Conservation (phyloP, 2,797 vertebrate genomes). For the Aldrovandia affinis region DNA sequence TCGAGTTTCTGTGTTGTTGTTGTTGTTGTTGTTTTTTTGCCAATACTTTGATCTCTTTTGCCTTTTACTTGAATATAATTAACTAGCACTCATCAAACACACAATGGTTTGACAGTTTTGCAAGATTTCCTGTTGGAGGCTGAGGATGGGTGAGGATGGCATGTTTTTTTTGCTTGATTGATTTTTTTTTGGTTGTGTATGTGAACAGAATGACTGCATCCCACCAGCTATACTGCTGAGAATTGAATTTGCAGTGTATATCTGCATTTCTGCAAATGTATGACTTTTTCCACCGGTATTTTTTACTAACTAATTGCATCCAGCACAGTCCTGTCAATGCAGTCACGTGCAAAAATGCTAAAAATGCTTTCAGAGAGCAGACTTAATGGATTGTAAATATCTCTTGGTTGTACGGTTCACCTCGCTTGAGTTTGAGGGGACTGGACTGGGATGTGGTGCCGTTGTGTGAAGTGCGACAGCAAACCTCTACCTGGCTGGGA, state of each 20-base stretch:
- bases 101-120: not conserved
- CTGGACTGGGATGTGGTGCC: not conserved
- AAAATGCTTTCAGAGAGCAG: not conserved
- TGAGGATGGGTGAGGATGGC: too few species aligned
- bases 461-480: not conserved
- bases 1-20: not conserved
- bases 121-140: not conserved
- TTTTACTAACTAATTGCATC: not conserved
- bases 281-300: not conserved
- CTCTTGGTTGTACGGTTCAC: not conserved
- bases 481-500: not conserved
- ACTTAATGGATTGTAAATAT: not conserved
- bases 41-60: not conserved
- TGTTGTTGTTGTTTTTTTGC: not conserved
- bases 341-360: not conserved
- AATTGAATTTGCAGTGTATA: not conserved
- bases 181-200: not conserved
- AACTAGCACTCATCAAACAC: not conserved
- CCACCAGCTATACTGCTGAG: not conserved
- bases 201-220: not conserved
- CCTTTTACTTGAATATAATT: too few species aligned
- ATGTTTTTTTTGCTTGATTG: not conserved
- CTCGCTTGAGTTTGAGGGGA: not conserved
- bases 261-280: too few species aligned
- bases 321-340: not conserved